Conservation (phyloP, 2,113 vertebrate genomes). For the Acrocephalus kingi region DNA sequence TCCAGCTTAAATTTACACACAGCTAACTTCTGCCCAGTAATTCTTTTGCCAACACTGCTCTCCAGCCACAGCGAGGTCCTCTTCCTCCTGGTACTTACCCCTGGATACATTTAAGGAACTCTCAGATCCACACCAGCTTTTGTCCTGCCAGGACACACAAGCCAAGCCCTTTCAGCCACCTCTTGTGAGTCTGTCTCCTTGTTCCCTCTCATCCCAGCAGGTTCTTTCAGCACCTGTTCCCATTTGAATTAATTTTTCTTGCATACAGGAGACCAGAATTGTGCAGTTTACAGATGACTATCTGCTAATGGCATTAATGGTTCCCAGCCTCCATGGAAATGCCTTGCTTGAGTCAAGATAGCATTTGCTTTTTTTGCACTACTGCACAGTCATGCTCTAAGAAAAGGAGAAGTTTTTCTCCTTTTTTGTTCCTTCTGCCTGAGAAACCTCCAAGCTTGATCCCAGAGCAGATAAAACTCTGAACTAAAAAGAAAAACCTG, state of each 20-base stretch:
- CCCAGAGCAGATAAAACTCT: background rate
- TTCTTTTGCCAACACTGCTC: background rate
- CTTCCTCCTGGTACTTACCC: background rate
- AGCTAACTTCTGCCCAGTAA: background rate
- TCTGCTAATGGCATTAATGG: background rate
- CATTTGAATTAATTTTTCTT: background rate
- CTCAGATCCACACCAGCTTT: background rate
- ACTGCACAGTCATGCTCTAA: background rate
- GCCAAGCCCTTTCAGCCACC: background rate
- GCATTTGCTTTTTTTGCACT: background rate
- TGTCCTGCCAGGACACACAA: background rate
- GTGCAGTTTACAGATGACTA: background rate
- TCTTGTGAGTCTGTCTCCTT: background rate
- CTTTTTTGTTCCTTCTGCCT: background rate
- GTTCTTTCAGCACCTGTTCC: background rate
- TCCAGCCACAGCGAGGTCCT: background rate
- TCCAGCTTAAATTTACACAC: background rate
- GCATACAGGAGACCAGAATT: background rate
- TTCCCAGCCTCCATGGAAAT: background rate
- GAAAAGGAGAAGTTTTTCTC: background rate
- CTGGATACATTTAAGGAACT: background rate
- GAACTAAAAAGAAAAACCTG: background rate
- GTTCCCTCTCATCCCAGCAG: background rate
- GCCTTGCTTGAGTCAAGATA: background rate
- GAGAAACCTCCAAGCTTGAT: slow-evolving; percentile 9